Conservation (phyloP, 2,113 vertebrate species). For the Tenrec ecaudatus region DNA sequence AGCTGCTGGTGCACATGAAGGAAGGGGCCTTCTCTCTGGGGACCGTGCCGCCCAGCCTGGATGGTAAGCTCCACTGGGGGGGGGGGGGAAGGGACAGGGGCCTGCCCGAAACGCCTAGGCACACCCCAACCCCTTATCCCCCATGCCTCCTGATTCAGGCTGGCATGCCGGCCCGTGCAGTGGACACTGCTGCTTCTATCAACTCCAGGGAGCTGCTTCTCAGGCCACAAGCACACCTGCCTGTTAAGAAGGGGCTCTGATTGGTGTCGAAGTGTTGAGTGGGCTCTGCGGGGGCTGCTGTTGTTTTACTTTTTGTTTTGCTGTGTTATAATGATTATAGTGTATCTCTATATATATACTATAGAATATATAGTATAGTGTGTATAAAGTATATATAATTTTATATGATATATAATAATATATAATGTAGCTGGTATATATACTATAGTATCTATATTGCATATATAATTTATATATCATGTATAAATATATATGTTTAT, state of each 20-base stretch:
- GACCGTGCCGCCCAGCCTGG: conserved; percentile 94
- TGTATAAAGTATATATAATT: too few species aligned
- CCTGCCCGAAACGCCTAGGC: background rate
- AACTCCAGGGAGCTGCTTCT: rapidly evolving
- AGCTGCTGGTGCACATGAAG: conserved; percentile 97
- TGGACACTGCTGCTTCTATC: background rate
- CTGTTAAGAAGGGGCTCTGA: background rate
- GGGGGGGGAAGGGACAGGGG: background rate
- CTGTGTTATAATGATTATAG: background rate
- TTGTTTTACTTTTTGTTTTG: too few species aligned
- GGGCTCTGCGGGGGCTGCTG: background rate
- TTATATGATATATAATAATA: too few species aligned
- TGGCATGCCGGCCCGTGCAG: background rate
- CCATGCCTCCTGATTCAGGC: rapidly evolving
- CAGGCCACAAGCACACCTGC: rapidly evolving
- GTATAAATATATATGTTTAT: too few species aligned
- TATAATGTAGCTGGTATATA: too few species aligned
- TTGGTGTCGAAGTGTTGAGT: rapidly evolving
- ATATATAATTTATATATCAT: too few species aligned
- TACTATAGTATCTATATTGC: too few species aligned
- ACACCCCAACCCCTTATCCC: background rate
- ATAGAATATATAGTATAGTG: too few species aligned
- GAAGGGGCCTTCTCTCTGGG: conserved; percentile 95
- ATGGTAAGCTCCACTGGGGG: conserved; percentile 91
- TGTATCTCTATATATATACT: too few species aligned